These are phyloP conservation scores for Anhinga rufa DNA, from an alignment of 2,113 vertebrate genomes.

Conservation along the genomic window DNA sequence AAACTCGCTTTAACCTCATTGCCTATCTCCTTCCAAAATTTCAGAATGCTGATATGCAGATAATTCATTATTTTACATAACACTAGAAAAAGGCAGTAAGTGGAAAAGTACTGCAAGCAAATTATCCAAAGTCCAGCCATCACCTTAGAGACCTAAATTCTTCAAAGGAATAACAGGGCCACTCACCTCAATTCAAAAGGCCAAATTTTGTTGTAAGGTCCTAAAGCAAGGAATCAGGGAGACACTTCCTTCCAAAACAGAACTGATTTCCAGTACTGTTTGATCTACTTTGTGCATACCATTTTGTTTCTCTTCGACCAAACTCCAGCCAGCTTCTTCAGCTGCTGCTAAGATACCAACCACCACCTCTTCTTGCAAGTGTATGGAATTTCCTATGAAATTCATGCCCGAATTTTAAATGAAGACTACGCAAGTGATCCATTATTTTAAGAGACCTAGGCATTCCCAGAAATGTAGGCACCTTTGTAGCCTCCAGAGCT, in stretches of 20 bases:
- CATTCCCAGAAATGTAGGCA: background rate
- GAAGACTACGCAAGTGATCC: background rate
- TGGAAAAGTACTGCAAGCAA: background rate
- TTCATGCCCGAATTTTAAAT: background rate
- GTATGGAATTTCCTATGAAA: background rate
- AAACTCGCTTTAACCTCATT: background rate
- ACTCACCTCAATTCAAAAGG: background rate
- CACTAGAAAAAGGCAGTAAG: background rate
- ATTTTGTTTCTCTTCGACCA: background rate
- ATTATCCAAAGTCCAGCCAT: background rate
- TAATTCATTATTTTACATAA: background rate
- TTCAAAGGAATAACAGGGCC: background rate
- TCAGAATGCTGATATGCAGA: background rate
- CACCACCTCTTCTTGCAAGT: background rate
- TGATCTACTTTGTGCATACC: background rate
- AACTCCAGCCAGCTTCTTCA: background rate
- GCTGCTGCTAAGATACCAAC: background rate
- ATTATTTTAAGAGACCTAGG: background rate
- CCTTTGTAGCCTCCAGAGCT: background rate
- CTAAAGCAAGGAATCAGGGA: background rate
- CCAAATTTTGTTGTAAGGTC: background rate
- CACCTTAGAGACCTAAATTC: background rate
- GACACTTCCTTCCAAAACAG: background rate
- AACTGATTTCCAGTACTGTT: background rate
- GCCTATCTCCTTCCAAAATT: background rate